phyloP scores from a whole-genome alignment of 2,888 invertebrate genomes.

The Eristalis arbustorum region DNA sequence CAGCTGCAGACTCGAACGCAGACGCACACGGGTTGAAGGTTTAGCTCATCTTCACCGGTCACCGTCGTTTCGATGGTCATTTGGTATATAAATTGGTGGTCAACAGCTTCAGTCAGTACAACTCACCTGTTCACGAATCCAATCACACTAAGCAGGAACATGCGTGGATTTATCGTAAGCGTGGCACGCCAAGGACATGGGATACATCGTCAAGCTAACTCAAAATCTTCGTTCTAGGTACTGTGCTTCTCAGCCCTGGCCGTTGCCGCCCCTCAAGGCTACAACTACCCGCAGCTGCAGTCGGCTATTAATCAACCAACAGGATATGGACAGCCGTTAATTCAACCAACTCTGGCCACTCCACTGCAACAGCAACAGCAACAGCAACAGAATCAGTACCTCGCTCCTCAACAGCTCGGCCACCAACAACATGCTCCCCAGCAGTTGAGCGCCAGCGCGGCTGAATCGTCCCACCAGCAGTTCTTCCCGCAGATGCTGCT shows the following conservation, averaged over 20 bases:
- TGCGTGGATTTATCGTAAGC: conserved; percentile 79
- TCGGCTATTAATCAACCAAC: conserved; percentile 8
- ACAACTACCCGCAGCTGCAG: conserved; percentile 74
- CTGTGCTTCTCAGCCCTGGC: conserved; percentile 77
- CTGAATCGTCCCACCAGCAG: conserved; percentile 29
- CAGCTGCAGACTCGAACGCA: background rate
- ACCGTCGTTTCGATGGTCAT: conserved; percentile 28
- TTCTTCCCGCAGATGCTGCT: conserved; percentile 24
- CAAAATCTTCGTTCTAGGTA: conserved; percentile 72
- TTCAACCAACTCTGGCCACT: conserved; percentile 20
- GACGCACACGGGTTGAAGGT: conserved; percentile 43
- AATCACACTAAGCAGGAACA: conserved; percentile 73
- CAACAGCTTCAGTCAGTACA: conserved; percentile 50
- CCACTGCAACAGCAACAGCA: conserved; percentile 43
- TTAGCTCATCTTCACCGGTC: conserved; percentile 34
- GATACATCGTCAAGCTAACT: background rate
- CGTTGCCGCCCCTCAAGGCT: conserved; percentile 78
- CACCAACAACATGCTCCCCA: conserved; percentile 24
- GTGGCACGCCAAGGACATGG: background rate
- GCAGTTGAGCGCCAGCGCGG: background rate
- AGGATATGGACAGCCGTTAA: conserved; percentile 14
- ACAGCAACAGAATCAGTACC: conserved; percentile 31
- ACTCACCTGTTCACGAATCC: conserved; percentile 73
- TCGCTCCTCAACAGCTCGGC: conserved; percentile 64
- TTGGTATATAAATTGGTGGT: conserved; percentile 65